Evolutionary conservation across 1,140 invertebrate species (phyloP).

Genomic region (Lycorma delicatula): DNA sequence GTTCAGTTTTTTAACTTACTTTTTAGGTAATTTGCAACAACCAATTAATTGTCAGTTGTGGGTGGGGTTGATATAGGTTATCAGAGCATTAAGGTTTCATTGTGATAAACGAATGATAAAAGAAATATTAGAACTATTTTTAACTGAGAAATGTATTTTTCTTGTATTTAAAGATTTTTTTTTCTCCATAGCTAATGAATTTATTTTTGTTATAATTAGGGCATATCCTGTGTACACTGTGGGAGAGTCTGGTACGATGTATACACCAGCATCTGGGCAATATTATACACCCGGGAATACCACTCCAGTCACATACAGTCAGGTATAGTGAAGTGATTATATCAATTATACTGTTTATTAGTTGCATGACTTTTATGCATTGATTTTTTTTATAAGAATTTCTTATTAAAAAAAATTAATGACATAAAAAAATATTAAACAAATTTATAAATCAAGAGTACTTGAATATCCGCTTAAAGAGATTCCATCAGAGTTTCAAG

Average conservation of each 20-base stretch:
- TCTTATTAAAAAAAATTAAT: no score
- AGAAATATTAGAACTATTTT: no score
- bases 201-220: conserved; percentile 43
- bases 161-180: no score
- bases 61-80: neutral
- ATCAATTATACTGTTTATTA: neutral
- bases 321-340: conserved; percentile 32
- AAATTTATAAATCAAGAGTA: no score
- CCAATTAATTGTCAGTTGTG: neutral
- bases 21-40: neutral
- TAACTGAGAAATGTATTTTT: no score
- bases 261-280: conserved; percentile 52
- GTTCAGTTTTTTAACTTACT: neutral
- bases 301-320: conserved; percentile 43
- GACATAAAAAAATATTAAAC: no score
- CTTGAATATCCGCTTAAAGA: no score
- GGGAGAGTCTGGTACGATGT: conserved; percentile 61
- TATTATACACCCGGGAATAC: conserved; percentile 34
- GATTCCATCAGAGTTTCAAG: no score
- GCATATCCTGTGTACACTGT: conserved; percentile 79
- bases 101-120: no score
- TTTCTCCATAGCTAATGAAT: conserved; percentile 5
- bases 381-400: no score
- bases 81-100: no score
- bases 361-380: neutral